Conservation (phyloP, 2,797 vertebrate genomes). For the Anisognathus igniventris region DNA sequence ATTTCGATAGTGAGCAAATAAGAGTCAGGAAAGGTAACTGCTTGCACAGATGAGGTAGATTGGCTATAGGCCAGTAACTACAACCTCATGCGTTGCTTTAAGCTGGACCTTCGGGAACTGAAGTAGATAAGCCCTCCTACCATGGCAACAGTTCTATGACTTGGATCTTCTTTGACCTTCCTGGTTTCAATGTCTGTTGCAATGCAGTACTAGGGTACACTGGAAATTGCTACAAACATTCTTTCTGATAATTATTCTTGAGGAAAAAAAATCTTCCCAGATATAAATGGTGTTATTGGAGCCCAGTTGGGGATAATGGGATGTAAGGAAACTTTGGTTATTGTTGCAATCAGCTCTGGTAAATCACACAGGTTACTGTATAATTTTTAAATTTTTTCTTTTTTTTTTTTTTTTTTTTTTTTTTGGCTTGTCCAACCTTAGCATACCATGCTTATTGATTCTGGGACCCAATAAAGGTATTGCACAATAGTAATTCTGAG, state of each 20-base stretch:
- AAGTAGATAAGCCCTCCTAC: neutral
- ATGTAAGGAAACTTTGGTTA: neutral
- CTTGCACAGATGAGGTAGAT: accelerated
- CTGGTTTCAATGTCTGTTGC: neutral
- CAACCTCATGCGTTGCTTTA: accelerated
- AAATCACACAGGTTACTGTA: neutral
- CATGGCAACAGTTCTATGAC: neutral
- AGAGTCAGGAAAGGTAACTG: neutral
- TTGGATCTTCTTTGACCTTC: neutral
- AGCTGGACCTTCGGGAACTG: neutral
- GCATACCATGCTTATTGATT: neutral
- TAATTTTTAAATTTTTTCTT: neutral
- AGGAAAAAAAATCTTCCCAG: neutral
- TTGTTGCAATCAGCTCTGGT: neutral
- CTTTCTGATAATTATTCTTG: neutral
- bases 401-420: neutral
- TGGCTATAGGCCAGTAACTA: neutral
- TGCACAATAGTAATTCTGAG: neutral
- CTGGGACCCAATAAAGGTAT: neutral
- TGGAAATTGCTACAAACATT: neutral
- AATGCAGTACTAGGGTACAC: neutral
- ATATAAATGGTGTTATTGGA: neutral
- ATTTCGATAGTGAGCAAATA: neutral
- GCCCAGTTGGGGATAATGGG: accelerated
- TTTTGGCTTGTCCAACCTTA: neutral